Conservation (phyloP, 1,140 invertebrate genomes). For the Chironomus tepperi region DNA sequence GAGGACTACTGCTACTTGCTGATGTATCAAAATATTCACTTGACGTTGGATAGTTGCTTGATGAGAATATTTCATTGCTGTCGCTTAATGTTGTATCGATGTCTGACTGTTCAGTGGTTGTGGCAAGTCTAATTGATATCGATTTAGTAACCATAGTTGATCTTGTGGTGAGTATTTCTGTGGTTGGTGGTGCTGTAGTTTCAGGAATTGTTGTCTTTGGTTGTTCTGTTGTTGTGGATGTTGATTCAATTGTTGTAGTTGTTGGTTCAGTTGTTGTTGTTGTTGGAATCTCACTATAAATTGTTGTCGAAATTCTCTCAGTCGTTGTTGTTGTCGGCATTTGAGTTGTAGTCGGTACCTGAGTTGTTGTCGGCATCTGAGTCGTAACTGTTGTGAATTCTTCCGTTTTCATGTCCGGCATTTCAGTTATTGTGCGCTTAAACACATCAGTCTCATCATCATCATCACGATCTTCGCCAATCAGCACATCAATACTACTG, state of each 20-base stretch:
- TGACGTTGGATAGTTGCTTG: background rate
- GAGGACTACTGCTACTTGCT: background rate
- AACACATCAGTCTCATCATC: background rate
- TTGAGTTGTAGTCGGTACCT: background rate
- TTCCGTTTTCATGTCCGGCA: background rate
- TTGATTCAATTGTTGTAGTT: background rate
- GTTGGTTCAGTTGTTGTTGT: background rate
- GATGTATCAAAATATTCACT: background rate
- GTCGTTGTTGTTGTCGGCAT: too few species aligned
- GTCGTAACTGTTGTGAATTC: background rate
- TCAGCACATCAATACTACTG: background rate
- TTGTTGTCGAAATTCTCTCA: background rate
- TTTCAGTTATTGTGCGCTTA: background rate
- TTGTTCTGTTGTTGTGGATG: constrained; percentile 11
- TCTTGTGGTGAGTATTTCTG: background rate
- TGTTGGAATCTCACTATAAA: background rate
- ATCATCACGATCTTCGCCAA: constrained; percentile 1
- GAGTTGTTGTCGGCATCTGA: too few species aligned
- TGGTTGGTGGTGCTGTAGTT: background rate
- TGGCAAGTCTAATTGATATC: background rate
- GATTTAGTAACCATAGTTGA: constrained; percentile 2
- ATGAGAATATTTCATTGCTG: background rate
- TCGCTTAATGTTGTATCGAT: background rate
- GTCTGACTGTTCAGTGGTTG: background rate
- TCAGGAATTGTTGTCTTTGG: background rate